A percentile compares a stretch with the other conserved stretches of the same genome.
Evolutionary conservation across 2,113 vertebrate genomes (phyloP).

Genomic region (Chunga burmeisteri): DNA sequence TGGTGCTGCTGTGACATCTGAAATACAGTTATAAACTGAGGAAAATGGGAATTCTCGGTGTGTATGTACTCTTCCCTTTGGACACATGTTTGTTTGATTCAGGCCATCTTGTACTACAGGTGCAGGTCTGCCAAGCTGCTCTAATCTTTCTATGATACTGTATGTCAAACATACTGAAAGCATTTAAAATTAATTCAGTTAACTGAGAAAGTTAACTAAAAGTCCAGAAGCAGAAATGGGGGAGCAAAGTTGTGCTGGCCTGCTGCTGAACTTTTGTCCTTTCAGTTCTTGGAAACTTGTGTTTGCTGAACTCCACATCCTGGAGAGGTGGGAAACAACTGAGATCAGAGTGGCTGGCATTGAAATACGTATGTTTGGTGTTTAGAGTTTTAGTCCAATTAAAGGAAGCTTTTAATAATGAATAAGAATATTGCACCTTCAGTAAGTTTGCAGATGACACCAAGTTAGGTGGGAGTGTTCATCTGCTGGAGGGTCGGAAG

Average conservation of each 20-base stretch:
- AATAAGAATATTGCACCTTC: neutral
- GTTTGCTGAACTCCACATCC: neutral
- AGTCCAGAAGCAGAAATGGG: neutral
- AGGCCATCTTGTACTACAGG: neutral
- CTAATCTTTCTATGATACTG: accelerated
- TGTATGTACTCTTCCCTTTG: neutral
- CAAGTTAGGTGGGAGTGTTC: no score
- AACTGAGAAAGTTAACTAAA: neutral
- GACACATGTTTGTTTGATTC: neutral
- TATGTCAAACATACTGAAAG: neutral
- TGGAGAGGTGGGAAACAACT: neutral
- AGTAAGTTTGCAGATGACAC: no score
- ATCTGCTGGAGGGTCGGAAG: no score
- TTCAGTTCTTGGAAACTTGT: neutral
- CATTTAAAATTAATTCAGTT: no score
- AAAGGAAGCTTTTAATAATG: neutral
- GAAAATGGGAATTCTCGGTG: neutral
- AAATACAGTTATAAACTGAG: neutral
- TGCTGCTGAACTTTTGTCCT: neutral
- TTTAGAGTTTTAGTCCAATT: neutral
- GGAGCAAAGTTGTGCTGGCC: neutral
- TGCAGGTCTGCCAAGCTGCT: neutral
- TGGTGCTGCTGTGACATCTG: neutral
- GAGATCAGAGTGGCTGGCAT: neutral
- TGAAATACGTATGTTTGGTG: neutral